Percentiles rank a stretch among this genome's conserved stretches.
These are phyloP conservation scores for Cerastis rubricosa DNA, from an alignment of 2,888 invertebrate genomes.

Conservation along the genomic window DNA sequence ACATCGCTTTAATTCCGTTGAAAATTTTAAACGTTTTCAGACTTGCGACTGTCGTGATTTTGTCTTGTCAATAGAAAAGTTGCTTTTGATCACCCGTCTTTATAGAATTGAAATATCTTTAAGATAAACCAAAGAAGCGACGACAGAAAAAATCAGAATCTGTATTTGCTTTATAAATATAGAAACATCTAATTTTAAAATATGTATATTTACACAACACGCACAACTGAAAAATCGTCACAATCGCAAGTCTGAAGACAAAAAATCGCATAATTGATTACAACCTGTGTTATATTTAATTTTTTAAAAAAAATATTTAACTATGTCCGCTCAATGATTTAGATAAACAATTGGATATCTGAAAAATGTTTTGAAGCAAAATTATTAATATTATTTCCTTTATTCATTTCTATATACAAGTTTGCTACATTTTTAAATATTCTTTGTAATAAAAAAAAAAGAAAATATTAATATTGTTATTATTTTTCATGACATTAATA, in stretches of 20 bases:
- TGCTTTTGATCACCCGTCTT: conserved; percentile 15
- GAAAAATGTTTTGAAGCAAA: conserved; percentile 42
- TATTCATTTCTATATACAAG: no score
- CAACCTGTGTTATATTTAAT: conserved; percentile 56
- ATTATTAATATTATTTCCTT: conserved; percentile 33
- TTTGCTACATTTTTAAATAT: no score
- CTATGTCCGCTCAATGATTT: conserved; percentile 57
- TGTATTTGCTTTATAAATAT: conserved; percentile 39
- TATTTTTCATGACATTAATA: conserved; percentile 55
- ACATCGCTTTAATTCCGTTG: conserved; percentile 46
- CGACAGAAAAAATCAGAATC: conserved; percentile 18
- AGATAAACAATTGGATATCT: conserved; percentile 34
- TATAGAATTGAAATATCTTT: conserved; percentile 23
- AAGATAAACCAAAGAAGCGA: conserved; percentile 15
- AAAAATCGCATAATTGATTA: conserved; percentile 44
- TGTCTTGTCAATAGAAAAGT: conserved; percentile 26
- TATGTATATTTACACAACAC: conserved; percentile 6
- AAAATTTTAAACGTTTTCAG: conserved; percentile 32
- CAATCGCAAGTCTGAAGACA: conserved; percentile 38
- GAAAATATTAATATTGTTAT: conserved; percentile 27
- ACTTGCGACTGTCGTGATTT: conserved; percentile 38
- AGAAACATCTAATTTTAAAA: conserved; percentile 13
- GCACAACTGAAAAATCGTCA: conserved; percentile 12
- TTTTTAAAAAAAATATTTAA: conserved; percentile 27
- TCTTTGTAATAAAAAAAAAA: no score